phyloP scores from a whole-genome alignment of 1,140 invertebrate genomes.

The Pissodes strobi region DNA sequence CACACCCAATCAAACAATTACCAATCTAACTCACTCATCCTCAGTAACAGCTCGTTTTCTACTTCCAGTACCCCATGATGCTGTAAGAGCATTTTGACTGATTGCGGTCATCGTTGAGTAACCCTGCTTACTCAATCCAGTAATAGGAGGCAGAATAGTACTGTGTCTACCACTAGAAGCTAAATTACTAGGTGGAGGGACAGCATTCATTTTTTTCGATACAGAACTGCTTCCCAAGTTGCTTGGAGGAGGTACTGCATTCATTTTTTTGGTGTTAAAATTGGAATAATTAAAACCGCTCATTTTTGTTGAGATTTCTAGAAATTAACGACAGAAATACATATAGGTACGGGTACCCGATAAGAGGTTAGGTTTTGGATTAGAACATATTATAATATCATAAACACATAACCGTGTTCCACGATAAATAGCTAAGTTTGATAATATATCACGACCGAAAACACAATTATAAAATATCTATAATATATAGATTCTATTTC shows the following conservation, averaged over 20 bases:
- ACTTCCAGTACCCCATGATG: conserved; percentile 70
- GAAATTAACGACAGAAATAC: too few species aligned
- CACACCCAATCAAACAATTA: conserved; percentile 10
- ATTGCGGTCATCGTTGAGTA: conserved; percentile 87
- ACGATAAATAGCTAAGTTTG: too few species aligned
- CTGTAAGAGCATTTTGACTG: conserved; percentile 79
- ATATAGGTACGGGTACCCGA: too few species aligned
- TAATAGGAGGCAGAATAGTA: conserved; percentile 71
- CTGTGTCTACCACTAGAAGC: conserved; percentile 49
- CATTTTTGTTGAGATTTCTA: conserved; percentile 25
- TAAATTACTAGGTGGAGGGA: conserved; percentile 20
- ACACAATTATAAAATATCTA: too few species aligned
- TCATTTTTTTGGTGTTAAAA: conserved; percentile 48
- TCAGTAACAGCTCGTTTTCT: conserved; percentile 85
- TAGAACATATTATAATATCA: too few species aligned
- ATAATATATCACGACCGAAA: too few species aligned
- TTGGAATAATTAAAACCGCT: conserved; percentile 31
- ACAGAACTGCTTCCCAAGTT: conserved; percentile 64
- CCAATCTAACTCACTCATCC: conserved; percentile 78
- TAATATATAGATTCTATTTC: too few species aligned
- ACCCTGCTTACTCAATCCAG: conserved; percentile 77
- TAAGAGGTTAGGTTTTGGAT: too few species aligned
- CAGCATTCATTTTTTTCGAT: conserved; percentile 20
- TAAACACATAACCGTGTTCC: too few species aligned
- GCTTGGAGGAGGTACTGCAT: conserved; percentile 71